Evolutionary conservation across 2,888 invertebrate species (phyloP), one percentile per base, ranked within the genome.

Genomic region (Lasius fuliginosus): DNA sequence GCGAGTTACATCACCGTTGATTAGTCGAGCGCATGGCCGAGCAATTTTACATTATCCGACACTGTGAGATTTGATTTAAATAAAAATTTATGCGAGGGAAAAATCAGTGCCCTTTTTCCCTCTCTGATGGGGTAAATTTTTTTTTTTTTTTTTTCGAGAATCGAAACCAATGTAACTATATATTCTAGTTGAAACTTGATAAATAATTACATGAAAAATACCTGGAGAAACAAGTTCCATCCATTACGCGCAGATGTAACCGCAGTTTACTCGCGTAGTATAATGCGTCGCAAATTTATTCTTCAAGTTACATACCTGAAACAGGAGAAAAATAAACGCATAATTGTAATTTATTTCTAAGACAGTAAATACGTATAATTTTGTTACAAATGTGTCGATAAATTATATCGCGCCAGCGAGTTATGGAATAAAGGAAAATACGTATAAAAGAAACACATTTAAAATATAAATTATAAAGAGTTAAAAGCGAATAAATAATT

Each of bases 1-100:
- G 79, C 67, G 81, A 85, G 82, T 86, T 84, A 84, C 85, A 85
- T 76, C 62, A 77, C 12, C 71, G 83, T 86, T 85, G 83, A 84
- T 90, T 87, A 74, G 82, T 68, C 58, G 77, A 60, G 49, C 67
- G 62, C 71, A 56, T 15, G 27, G 56, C 9, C 49, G 33, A 49
- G 36, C 23, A 46, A 76, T 68, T 60, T 62, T 74, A 15, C 62
- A 23, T 82, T 65, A 53, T 30, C 42, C 49, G 46, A 49, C 30
- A n/a, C 12, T n/a, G 30, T 12, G 30, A 42, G 30, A 30, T 30
- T 15, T 42, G 69, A 79, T 79, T 69, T 23, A 8, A 60, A 46
- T 12, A 33, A 56, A 58, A 56, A 23, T 15, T 42, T n/a, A 40
- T 30, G n/a, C n/a, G 58, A 27, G 4, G 23, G 33, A 12, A 49